Evolutionary conservation across 2,797 vertebrate species (phyloP), one percentile per base, ranked within the genome.

Genomic region (Xiphorhynchus erythropygius): DNA sequence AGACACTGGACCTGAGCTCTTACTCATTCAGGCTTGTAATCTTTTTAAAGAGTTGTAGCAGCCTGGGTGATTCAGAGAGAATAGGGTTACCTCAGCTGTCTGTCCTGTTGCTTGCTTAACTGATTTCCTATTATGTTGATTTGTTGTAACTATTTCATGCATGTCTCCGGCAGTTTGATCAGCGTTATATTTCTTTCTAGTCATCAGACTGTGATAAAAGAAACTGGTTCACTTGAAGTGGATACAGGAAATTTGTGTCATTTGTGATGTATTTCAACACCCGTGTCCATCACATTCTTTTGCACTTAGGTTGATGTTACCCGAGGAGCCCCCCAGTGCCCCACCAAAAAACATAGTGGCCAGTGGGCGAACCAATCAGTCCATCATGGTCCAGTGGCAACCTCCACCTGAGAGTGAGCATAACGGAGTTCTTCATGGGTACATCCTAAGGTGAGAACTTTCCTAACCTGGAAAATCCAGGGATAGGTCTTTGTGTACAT

Each of bases 351-450:
- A 99, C 68, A 99, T 99, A 3, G 99, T 99, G 87, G 99, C 99
- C 85, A 99, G 99, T 15, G 99, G 99, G 15, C 98, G 99, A 32
- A 99, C 99, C 90, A 99, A 99, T 90, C 99, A 99, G 97, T 99
- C 99, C 65, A 99, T 99, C 96, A 99, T 99, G 99, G 99, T 99
- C 37, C 99, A 99, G 97, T 99, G 99, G 99, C 99, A 99, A 89
- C 99, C 99, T 7, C 99, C 99, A 28, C 99, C 99, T 0, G 99
- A 99, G 78, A 98, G 98, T 0, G 99, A 99, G 95, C 99, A 99
- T 73, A 99, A 99, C 0, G 99, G 99, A 10, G 98, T 99, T 63
- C 98, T 99, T 3, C 98, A 98, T 50, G 99, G 99, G 30, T 99
- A 99, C 18, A 97, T 99, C 42, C 98, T 99, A 44, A 99, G 99